Evolutionary conservation across 2,888 invertebrate genomes (phyloP).

Genomic region (Drosophila atripex): DNA sequence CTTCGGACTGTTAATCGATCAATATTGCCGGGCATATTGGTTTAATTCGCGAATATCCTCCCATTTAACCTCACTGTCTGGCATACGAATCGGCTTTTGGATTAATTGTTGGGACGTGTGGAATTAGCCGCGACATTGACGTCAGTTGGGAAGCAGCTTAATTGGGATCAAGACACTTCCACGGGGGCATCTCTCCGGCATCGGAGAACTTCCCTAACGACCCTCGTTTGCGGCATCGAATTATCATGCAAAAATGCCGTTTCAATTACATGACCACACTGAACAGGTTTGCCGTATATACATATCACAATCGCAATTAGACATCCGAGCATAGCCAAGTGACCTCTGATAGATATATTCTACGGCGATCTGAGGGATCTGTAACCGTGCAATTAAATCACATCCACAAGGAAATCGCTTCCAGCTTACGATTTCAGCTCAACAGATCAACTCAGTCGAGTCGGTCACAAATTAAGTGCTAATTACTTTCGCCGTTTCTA

Average conservation of each 20-base stretch:
- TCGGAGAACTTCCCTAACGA: constrained; percentile 30
- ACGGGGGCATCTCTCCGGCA: constrained; percentile 6
- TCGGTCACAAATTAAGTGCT: constrained; percentile 37
- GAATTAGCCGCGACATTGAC: constrained; percentile 26
- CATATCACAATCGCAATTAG: constrained; percentile 64
- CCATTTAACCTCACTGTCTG: constrained; percentile 9
- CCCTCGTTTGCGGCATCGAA: constrained; percentile 46
- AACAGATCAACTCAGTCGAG: background rate
- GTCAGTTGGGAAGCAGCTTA: constrained; percentile 38
- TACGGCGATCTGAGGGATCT: constrained; percentile 33
- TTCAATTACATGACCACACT: constrained; percentile 46
- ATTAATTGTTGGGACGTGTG: constrained; percentile 26
- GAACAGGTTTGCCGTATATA: constrained; percentile 48
- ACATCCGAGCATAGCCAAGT: constrained; percentile 44
- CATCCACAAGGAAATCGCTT: constrained; percentile 34
- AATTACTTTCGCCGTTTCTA: constrained; percentile 66
- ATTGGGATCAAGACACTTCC: constrained; percentile 23
- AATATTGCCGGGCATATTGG: constrained; percentile 13
- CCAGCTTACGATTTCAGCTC: constrained; percentile 26
- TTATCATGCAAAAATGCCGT: constrained; percentile 77
- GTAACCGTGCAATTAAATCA: constrained; percentile 16
- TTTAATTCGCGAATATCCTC: constrained; percentile 24
- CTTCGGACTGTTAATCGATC: constrained; percentile 28
- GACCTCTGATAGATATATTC: constrained; percentile 63
- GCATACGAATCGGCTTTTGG: constrained; percentile 32